Base-by-base conservation (phyloP, 2,113 vertebrate genomes). In the Chamaetylas fuelleborni region DNA sequence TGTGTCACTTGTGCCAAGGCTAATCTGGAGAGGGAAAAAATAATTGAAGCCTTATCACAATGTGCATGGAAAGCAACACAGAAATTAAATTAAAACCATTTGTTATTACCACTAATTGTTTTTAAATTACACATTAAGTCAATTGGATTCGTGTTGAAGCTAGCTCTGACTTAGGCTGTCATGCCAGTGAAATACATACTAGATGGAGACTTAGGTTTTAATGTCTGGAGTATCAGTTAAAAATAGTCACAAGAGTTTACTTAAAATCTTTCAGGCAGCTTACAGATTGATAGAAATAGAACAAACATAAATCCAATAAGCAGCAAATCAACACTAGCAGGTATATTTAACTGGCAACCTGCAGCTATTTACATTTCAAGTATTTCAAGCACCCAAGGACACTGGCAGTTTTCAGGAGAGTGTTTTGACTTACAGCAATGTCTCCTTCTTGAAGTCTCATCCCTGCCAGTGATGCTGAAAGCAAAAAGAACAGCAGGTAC, bases 1-100 rank as follows among this genome's bases (percentile, higher is more conserved):
- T 0, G 99, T 99, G 85, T 99, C 99, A 81, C 99, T 99, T 71
- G 99, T 99, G 8, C 99, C 99, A 85, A 99, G 96, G 94, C 98
- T 99, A 88, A 99, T 98, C 99, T 99, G 77, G 14, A 65, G 45
- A 65, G 47, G 72, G 69, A 7, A 85, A 82, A 81, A 67, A 87
- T 83, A 94, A 97, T 89, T 92, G 88, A 95, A 90, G 92, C 2
- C 8, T 96, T 96, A 96, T 96, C 95, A 95, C 93, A 82, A 95
- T 77, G 83, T 81, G 82, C 95, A 93, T 33, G 58, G 85, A 95
- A 96, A 91, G 88, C 92, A 96, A 96, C 91, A 92, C 17, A 96
- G 95, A 96, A 96, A 97, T 96, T 92, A 97, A 97, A 97, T 97
- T 96, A 97, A 97, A 92, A 84, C 90, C 95, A 97, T 95, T 96